phyloP scores from a whole-genome alignment of 1,140 invertebrate genomes.

The Myzus persicae region DNA sequence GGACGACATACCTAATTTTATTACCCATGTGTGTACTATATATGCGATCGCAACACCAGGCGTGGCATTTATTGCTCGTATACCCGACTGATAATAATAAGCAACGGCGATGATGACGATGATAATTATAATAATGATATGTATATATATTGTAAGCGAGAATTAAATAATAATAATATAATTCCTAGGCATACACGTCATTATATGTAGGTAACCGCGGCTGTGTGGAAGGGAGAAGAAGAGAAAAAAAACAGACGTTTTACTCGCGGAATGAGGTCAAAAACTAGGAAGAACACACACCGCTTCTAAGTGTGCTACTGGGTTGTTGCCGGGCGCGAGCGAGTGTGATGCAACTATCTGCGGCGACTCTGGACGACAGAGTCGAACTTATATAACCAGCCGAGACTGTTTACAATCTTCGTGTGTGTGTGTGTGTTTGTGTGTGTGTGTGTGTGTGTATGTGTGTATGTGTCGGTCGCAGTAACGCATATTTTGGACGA shows the following conservation, averaged over 20 bases:
- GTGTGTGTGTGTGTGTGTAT: too few species aligned
- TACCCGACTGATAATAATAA: neutral
- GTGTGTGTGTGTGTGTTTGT: neutral
- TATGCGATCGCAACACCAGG: neutral
- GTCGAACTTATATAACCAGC: constrained; percentile 1
- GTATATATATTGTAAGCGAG: neutral
- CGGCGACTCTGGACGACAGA: neutral
- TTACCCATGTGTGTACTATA: too few species aligned
- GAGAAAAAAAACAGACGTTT: constrained; percentile 31
- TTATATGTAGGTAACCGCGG: neutral
- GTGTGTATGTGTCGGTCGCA: neutral
- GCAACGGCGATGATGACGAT: neutral
- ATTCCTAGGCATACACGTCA: neutral
- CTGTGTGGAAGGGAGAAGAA: neutral
- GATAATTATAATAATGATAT: neutral
- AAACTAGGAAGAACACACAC: constrained; percentile 49
- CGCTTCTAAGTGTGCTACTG: constrained; percentile 53
- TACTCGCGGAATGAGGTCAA: constrained; percentile 48
- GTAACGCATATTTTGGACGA: neutral
- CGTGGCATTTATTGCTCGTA: neutral
- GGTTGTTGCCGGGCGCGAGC: constrained; percentile 11
- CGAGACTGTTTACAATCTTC: neutral
- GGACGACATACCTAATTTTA: neutral
- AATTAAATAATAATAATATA: neutral
- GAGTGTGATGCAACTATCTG: neutral